A percentile compares a stretch with the other conserved stretches of the same genome.
Conservation (phyloP, 2,888 invertebrate species). For the Cephalotes varians region DNA sequence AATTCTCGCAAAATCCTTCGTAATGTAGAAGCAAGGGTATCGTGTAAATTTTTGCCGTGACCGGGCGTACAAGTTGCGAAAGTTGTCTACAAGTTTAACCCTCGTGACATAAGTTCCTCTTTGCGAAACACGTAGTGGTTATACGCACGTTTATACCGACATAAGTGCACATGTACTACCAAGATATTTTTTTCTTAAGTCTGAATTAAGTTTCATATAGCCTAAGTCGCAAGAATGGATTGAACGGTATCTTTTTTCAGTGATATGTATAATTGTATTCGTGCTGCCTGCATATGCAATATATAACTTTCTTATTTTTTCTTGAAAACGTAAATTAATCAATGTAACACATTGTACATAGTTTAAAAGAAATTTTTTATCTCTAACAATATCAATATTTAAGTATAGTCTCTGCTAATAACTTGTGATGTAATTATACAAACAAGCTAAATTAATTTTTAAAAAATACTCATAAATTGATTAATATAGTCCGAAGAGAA, state of each 20-base stretch:
- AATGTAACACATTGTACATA: background rate
- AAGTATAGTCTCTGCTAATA: background rate
- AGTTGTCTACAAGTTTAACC: constrained; percentile 63
- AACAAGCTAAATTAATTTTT: background rate
- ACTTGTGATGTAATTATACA: background rate
- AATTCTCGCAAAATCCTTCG: constrained; percentile 55
- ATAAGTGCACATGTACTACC: constrained; percentile 36
- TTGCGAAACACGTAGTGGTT: constrained; percentile 58
- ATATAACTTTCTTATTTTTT: background rate
- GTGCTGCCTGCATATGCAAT: background rate
- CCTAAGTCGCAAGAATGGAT: background rate
- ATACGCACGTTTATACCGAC: constrained; percentile 53
- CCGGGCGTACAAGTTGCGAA: constrained; percentile 51
- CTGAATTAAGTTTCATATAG: constrained; percentile 29
- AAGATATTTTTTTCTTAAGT: constrained; percentile 55
- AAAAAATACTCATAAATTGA: background rate
- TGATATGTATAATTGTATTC: background rate
- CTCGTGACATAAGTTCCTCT: constrained; percentile 62
- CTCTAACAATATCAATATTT: background rate
- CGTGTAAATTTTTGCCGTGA: constrained; percentile 62
- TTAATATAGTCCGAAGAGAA: background rate
- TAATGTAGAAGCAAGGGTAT: constrained; percentile 40
- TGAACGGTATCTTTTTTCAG: background rate
- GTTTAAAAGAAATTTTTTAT: background rate
- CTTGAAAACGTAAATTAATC: background rate